Base-by-base conservation (phyloP, 2,797 vertebrate genomes). In the Peromyscus nudipes region DNA sequence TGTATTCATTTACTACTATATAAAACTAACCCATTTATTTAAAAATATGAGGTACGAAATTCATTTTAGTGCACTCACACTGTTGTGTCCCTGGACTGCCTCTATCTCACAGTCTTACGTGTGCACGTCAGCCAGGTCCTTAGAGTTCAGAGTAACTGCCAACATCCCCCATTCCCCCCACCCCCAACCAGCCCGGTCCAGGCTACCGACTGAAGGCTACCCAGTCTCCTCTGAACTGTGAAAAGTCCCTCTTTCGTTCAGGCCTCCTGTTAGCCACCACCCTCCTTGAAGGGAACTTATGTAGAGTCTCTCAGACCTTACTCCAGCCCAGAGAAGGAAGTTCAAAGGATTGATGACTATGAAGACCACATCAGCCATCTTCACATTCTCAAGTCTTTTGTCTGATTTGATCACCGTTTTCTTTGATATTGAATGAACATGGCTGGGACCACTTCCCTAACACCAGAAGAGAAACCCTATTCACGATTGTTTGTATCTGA, bases 21-120 rank as follows among this genome's bases (percentile, higher is more conserved):
- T 71, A 62, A 85, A 89, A 49, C 80, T 55, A 49, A 91, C 52
- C 34, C 7, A 60, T 65, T 82, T 57, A 52, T 84, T 80, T 96
- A 65, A 84, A n/a, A 52, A 6, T 62, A 19, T 34, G 25, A 49
- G 6, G 11, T 60, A 37, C 16, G 57, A 65, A 62, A 69, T 6
- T n/a, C 29, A 52, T 12, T 27, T 90, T 14, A 17, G 25, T 67
- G 73, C 21, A 1, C 0, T 73, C 46, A 11, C 0, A 52, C 10
- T 23, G 29, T 0, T 43, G 13, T 62, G 64, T 79, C 25, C 34
- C 73, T 3, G 23, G 62, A 13, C 19, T 13, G 29, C 29, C 31
- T 95, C 55, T 67, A 16, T 29, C 65, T 14, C 81, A 79, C 21
- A 62, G 29, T 43, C 57, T 46, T 40, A 46, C 14, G 0, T 8